These are phyloP conservation scores for Nemapogon koenigi DNA, from an alignment of 2,888 invertebrate genomes.

Conservation along the genomic window DNA sequence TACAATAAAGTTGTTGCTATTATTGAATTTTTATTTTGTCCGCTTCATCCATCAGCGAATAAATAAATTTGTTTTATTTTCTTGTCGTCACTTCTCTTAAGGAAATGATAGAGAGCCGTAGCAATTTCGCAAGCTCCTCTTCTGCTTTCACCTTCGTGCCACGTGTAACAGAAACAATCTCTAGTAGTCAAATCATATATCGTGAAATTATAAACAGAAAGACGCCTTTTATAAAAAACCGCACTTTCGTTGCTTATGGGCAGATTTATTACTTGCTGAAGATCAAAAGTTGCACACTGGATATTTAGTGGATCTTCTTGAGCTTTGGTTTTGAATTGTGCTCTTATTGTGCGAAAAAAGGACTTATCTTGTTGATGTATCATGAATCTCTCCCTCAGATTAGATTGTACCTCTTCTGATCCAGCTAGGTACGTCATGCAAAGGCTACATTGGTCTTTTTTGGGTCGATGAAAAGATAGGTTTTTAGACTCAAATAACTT, in stretches of 20 bases:
- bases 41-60: neutral
- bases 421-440: neutral
- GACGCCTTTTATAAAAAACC: no score
- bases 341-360: no score
- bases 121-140: neutral
- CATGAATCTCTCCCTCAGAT: neutral
- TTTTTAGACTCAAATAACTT: neutral
- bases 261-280: no score
- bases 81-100: neutral
- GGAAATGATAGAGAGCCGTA: neutral
- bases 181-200: neutral
- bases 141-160: neutral
- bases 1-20: neutral
- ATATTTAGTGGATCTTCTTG: no score
- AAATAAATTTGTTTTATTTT: neutral
- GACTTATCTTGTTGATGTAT: neutral
- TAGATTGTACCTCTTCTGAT: neutral
- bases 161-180: neutral
- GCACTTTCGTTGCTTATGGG: no score
- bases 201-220: neutral
- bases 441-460: neutral
- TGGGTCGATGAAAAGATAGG: neutral
- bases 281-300: no score
- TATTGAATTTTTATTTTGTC: conserved; percentile 1
- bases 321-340: no score